Evolutionary conservation across 2,113 vertebrate genomes (phyloP).

Genomic region (Cathartes aura): DNA sequence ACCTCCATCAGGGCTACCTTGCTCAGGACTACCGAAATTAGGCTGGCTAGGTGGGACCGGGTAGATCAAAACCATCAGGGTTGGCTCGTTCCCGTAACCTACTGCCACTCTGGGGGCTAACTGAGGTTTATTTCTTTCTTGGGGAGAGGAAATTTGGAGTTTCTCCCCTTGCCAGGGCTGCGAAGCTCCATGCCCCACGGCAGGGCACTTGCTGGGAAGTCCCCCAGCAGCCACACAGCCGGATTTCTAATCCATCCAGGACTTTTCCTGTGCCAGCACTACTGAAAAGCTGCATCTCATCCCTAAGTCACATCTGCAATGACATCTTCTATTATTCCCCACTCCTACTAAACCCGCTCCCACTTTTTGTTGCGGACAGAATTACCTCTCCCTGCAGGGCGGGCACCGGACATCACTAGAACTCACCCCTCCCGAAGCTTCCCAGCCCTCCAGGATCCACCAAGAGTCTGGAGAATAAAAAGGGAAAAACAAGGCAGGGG

Average conservation of each 20-base stretch:
- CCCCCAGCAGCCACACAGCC: neutral
- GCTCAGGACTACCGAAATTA: neutral
- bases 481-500: neutral
- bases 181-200: fast-evolving
- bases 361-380: neutral
- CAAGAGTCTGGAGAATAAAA: neutral
- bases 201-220: neutral
- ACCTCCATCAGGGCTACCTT: neutral
- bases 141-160: neutral
- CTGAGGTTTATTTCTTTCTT: neutral
- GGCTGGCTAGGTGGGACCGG: neutral
- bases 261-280: neutral
- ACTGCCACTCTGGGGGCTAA: fast-evolving
- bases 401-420: neutral
- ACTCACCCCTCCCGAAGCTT: neutral
- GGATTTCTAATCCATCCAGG: neutral
- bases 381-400: neutral
- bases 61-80: too few relatives aligned
- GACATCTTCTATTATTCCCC: neutral
- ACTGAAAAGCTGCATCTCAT: neutral
- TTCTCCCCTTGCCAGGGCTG: neutral
- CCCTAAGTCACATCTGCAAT: neutral
- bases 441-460: neutral
- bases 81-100: neutral
- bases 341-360: neutral